phyloP scores from a whole-genome alignment of 2,888 invertebrate species.

The Isoperla grammatica region DNA sequence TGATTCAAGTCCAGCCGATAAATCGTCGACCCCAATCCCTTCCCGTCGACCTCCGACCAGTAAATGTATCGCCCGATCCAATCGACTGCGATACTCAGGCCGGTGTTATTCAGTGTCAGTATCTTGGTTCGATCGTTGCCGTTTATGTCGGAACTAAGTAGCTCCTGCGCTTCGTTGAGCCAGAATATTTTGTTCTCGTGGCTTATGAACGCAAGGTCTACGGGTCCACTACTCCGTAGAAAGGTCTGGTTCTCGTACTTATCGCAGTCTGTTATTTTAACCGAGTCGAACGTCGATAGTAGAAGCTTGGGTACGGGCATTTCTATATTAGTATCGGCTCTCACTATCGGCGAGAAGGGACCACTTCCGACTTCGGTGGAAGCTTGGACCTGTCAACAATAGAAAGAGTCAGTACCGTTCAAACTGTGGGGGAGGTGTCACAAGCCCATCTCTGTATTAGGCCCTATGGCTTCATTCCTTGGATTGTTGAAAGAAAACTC shows the following conservation, averaged over 20 bases:
- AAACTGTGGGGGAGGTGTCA: no score
- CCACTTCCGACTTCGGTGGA: conserved; percentile 75
- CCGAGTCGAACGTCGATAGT: conserved; percentile 64
- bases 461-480: not conserved
- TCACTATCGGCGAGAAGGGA: conserved; percentile 57
- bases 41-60: conserved; percentile 63
- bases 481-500: not conserved
- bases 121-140: conserved; percentile 46
- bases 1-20: conserved; percentile 62
- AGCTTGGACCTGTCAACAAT: conserved; percentile 64
- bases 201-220: conserved; percentile 62
- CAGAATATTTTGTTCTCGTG: conserved; percentile 72
- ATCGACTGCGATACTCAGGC: conserved; percentile 68
- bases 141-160: conserved; percentile 56
- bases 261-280: conserved; percentile 72
- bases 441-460: no score
- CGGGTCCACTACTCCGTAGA: conserved; percentile 57
- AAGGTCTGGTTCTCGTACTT: conserved; percentile 53
- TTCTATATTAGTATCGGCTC: conserved; percentile 62
- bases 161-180: conserved; percentile 71
- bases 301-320: conserved; percentile 74
- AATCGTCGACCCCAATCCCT: conserved; percentile 47
- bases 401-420: not conserved
- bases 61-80: conserved; percentile 83
- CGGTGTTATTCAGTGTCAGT: conserved; percentile 52